phyloP scores from a whole-genome alignment of 2,888 invertebrate species.

The Clistopyga incitator region DNA sequence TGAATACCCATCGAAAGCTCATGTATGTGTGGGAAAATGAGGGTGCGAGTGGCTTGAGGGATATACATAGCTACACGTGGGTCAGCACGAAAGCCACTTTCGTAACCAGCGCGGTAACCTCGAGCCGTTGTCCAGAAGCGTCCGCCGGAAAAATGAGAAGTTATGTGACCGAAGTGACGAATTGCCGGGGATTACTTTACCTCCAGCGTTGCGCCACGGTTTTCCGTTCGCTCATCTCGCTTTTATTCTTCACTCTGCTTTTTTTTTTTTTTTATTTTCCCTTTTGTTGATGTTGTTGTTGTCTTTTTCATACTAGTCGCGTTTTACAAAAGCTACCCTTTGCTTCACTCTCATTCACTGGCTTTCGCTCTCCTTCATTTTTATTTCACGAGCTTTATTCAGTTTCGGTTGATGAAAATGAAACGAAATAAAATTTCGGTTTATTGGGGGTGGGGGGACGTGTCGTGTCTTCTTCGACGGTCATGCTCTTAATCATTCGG shows the following conservation, averaged over 20 bases:
- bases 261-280: conserved; percentile 7
- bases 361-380: not conserved
- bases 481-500: too few relatives aligned
- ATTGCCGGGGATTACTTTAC: conserved; percentile 76
- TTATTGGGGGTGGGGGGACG: too few relatives aligned
- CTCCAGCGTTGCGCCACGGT: conserved; percentile 11
- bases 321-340: not conserved
- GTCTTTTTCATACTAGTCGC: not conserved
- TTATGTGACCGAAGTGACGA: conserved; percentile 75
- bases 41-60: not conserved
- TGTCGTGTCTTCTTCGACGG: too few relatives aligned
- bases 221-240: conserved; percentile 19
- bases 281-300: too few relatives aligned
- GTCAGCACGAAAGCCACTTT: conserved; percentile 56
- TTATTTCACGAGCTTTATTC: not conserved
- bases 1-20: not conserved
- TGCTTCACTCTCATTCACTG: not conserved
- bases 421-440: not conserved
- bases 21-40: not conserved
- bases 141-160: conserved; percentile 73
- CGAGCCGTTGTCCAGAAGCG: conserved; percentile 49
- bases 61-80: conserved; percentile 15
- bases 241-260: conserved; percentile 35
- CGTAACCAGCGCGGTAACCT: conserved; percentile 53
- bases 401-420: too few relatives aligned